A percentile compares a stretch with the other conserved stretches of the same genome.
These are phyloP conservation scores for Thereva nobilitata DNA, from an alignment of 2,888 invertebrate genomes.

Conservation along the genomic window DNA sequence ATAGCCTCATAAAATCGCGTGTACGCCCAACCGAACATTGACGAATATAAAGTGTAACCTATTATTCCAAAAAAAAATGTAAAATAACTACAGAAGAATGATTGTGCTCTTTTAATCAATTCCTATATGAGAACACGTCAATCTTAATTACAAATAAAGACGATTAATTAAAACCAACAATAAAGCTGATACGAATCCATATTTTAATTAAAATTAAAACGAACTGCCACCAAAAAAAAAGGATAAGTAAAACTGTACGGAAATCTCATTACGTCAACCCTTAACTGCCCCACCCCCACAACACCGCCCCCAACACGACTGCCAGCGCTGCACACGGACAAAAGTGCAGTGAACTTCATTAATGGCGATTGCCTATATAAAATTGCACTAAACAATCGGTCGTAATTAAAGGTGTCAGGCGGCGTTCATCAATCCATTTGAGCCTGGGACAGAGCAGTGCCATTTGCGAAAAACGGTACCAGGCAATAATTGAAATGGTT, in stretches of 20 bases:
- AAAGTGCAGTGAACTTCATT: constrained; percentile 27
- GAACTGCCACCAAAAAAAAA: constrained; percentile 21
- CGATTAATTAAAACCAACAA: too few species aligned
- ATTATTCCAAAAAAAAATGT: too few species aligned
- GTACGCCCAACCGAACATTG: too few species aligned
- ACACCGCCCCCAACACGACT: too few species aligned
- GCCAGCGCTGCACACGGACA: constrained; percentile 3
- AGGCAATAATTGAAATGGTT: constrained; percentile 40
- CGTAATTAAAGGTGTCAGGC: constrained; percentile 38
- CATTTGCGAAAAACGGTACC: constrained; percentile 33
- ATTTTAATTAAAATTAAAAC: constrained; percentile 28
- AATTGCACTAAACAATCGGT: constrained; percentile 35
- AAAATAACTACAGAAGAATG: too few species aligned
- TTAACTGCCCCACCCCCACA: too few species aligned
- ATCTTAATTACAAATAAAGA: too few species aligned
- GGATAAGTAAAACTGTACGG: constrained; percentile 3
- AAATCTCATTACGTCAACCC: constrained; percentile 28
- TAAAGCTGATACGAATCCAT: too few species aligned
- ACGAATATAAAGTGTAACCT: too few species aligned
- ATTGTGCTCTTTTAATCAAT: too few species aligned
- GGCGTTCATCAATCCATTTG: constrained; percentile 29
- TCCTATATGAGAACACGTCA: too few species aligned
- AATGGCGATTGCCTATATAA: constrained; percentile 30
- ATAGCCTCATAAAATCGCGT: too few species aligned
- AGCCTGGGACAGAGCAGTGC: constrained; percentile 7